These are phyloP conservation scores for Dysdera silvatica DNA, from an alignment of 1,140 invertebrate species.

Conservation along the genomic window DNA sequence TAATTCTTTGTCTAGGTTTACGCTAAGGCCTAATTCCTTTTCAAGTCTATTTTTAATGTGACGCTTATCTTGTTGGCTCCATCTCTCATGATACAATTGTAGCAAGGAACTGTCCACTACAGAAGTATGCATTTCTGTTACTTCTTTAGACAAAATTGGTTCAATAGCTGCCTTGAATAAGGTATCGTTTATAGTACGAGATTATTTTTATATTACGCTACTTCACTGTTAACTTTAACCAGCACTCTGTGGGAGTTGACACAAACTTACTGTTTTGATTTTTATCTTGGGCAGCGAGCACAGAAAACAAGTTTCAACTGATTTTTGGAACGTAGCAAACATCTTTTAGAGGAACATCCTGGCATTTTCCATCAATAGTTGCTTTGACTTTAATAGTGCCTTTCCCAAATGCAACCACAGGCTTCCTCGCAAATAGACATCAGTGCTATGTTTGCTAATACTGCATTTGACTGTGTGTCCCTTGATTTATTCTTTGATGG, in stretches of 20 bases:
- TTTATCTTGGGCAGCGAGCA: conserved; percentile 10
- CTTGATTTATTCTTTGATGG: no score
- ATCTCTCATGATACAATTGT: conserved; percentile 8
- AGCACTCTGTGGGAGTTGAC: neutral
- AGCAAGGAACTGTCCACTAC: neutral
- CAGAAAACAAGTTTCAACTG: conserved; percentile 12
- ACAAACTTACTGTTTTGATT: conserved; percentile 5
- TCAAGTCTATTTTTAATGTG: neutral
- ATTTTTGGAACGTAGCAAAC: conserved; percentile 16
- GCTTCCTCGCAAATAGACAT: no score
- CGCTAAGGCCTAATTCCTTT: neutral
- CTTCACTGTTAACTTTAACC: neutral
- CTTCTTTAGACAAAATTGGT: neutral
- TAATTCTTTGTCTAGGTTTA: neutral
- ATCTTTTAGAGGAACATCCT: neutral
- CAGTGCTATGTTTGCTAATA: no score
- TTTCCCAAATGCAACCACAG: neutral
- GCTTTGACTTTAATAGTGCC: neutral
- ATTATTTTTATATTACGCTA: neutral
- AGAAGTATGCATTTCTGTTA: neutral
- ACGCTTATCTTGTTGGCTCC: conserved; percentile 3
- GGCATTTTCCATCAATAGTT: neutral
- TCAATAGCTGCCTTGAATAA: neutral
- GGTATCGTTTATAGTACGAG: neutral
- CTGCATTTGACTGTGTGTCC: no score